Evolutionary conservation across 2,113 vertebrate genomes (phyloP), one percentile per base, ranked within the genome.

Genomic region (Cynoglossus semilaevis): DNA sequence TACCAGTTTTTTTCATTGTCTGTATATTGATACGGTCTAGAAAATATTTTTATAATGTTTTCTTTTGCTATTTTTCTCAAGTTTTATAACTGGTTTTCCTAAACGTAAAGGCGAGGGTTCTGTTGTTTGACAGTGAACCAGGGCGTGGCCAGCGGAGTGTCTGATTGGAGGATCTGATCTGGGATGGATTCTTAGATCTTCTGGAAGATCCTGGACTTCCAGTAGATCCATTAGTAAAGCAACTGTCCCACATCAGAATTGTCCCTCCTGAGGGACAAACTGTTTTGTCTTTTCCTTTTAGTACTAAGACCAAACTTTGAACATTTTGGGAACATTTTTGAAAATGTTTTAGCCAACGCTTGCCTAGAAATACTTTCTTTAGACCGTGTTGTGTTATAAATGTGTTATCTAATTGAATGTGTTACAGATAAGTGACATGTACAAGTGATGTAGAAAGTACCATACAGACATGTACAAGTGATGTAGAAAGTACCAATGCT

Each of bases 31-130:
- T 67, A 77, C 69, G 85, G 77, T 83, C 80, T 71, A 84, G 81
- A 79, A 72, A 86, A 76, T 88, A 88, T 90, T 90, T 91, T 88
- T 91, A 85, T 89, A 89, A 85, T 72, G 57, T 84, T 90, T 90
- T 89, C 69, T 87, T 90, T 89, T 88, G 82, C 88, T 91, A 87
- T 88, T 88, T 82, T 82, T 84, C 74, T 76, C 79, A 79, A 84
- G 80, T 90, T 91, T 91, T 85, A 87, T 89, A 90, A 78, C 76
- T 80, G 67, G 63, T 84, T 87, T 88, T 87, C 51, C 79, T 84
- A 76, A 83, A 79, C 67, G 64, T 18, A 72, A 53, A 74, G 74
- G 71, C 53, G 38, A 62, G 63, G 61, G 10, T 40, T 40, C 51
- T 76, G 75, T 76, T 29, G 22, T 78, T 72, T 77, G 66, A 74